Evolutionary conservation across 2,888 invertebrate species (phyloP).

Genomic region (Drosophila phalerata): DNA sequence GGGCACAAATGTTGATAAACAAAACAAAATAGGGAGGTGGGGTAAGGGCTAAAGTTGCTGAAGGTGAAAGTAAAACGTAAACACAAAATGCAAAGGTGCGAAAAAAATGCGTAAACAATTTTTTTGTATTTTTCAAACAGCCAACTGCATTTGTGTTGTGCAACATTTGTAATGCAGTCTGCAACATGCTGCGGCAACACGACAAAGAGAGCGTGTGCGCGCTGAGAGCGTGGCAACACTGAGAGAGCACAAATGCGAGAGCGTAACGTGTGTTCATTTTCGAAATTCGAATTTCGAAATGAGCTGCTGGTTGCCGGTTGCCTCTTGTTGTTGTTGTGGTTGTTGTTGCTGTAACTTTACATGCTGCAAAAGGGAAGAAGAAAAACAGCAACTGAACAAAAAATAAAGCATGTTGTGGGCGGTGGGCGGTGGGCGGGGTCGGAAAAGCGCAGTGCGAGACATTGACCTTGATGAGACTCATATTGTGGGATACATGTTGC

Average conservation of each 20-base stretch:
- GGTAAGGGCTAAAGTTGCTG: conserved; percentile 28
- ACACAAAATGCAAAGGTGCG: conserved; percentile 60
- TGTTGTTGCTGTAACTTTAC: conserved; percentile 56
- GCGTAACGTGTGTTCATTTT: conserved; percentile 56
- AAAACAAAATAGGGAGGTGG: conserved; percentile 52
- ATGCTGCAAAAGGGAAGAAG: conserved; percentile 71
- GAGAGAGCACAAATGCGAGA: conserved; percentile 18
- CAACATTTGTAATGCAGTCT: conserved; percentile 32
- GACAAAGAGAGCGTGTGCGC: neutral
- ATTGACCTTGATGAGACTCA: conserved; percentile 76
- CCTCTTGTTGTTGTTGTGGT: conserved; percentile 8
- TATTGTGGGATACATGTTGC: conserved; percentile 46
- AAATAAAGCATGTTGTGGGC: conserved; percentile 29
- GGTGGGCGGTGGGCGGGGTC: neutral
- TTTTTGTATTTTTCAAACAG: conserved; percentile 7
- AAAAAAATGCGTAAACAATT: conserved; percentile 70
- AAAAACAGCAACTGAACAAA: conserved; percentile 55
- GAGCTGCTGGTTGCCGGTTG: conserved; percentile 41
- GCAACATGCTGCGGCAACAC: conserved; percentile 50
- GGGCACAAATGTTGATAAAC: conserved; percentile 70
- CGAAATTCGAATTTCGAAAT: conserved; percentile 64
- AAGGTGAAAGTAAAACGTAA: conserved; percentile 63
- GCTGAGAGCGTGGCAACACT: neutral
- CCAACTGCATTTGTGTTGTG: conserved; percentile 11
- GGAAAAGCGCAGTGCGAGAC: conserved; percentile 70